Evolutionary conservation across 1,140 invertebrate genomes (phyloP).

Genomic region (Apis mellifera): DNA sequence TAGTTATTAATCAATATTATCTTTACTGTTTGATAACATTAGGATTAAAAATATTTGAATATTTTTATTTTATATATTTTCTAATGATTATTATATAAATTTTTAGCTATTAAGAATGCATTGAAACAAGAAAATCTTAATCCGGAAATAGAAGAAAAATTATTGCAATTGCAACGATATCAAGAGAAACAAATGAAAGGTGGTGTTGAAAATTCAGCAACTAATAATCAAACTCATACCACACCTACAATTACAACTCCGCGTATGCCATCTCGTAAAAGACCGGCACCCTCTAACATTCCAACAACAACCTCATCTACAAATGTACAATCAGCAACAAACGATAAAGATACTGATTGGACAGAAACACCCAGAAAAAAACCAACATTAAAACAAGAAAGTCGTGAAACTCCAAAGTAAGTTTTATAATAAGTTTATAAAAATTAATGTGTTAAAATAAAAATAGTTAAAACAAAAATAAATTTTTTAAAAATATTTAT

Average conservation of each 20-base stretch:
- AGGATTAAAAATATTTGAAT: constrained; percentile 14
- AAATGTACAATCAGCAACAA: constrained; percentile 69
- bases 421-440: constrained; percentile 17
- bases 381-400: constrained; percentile 72
- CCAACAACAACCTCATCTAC: constrained; percentile 54
- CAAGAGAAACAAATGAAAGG: constrained; percentile 90
- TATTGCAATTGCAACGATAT: constrained; percentile 93
- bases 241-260: constrained; percentile 67
- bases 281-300: constrained; percentile 68
- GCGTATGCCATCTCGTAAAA: constrained; percentile 74
- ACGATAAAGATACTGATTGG: constrained; percentile 83
- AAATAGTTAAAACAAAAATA: background rate
- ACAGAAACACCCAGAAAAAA: constrained; percentile 82
- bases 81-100: constrained; percentile 46
- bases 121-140: constrained; percentile 93
- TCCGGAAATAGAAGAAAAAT: constrained; percentile 96
- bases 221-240: constrained; percentile 70
- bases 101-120: constrained; percentile 90
- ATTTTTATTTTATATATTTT: constrained; percentile 13
- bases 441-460: background rate
- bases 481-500: background rate
- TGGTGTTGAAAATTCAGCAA: constrained; percentile 71
- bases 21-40: background rate
- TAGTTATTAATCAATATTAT: constrained; percentile 73
- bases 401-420: constrained; percentile 73